Percentiles rank a stretch among this genome's conserved stretches.
Evolutionary conservation across 1,140 invertebrate species (phyloP).

Genomic region (Luehdorfia chinensis): DNA sequence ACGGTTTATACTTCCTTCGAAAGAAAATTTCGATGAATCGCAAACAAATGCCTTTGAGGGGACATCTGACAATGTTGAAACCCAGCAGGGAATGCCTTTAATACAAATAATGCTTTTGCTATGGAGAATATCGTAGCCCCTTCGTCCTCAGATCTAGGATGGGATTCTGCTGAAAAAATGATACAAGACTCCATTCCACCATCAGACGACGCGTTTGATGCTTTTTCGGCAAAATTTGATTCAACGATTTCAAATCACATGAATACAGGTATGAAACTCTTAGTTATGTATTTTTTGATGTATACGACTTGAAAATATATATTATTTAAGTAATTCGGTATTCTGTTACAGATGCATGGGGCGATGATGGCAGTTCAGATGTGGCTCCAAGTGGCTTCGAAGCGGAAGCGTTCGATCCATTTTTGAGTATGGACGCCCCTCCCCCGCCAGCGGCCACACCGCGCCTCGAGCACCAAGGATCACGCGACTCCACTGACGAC

Average conservation of each 20-base stretch:
- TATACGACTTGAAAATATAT: too few relatives aligned
- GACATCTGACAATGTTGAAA: conserved; percentile 9
- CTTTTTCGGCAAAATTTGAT: conserved; percentile 92
- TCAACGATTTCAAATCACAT: conserved; percentile 68
- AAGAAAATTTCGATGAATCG: conserved; percentile 14
- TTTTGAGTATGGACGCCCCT: conserved; percentile 87
- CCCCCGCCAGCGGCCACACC: conserved; percentile 80
- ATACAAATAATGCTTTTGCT: not conserved
- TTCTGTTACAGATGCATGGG: conserved; percentile 75
- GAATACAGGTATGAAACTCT: conserved; percentile 40
- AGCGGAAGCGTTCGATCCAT: conserved; percentile 89
- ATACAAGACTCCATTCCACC: conserved; percentile 27
- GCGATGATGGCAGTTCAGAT: conserved; percentile 68
- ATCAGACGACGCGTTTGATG: conserved; percentile 79
- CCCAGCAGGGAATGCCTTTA: not conserved
- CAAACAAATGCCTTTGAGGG: conserved; percentile 26
- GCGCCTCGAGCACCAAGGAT: conserved; percentile 80
- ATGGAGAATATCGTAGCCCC: not conserved
- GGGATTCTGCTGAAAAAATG: conserved; percentile 30
- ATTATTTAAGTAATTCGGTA: too few relatives aligned
- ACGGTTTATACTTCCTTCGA: conserved; percentile 1
- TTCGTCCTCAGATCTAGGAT: conserved; percentile 24
- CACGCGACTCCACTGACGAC: conserved; percentile 87
- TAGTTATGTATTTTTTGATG: not conserved
- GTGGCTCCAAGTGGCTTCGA: conserved; percentile 80